Conservation (phyloP, 2,113 vertebrate species). For the Ictidomys tridecemlineatus region DNA sequence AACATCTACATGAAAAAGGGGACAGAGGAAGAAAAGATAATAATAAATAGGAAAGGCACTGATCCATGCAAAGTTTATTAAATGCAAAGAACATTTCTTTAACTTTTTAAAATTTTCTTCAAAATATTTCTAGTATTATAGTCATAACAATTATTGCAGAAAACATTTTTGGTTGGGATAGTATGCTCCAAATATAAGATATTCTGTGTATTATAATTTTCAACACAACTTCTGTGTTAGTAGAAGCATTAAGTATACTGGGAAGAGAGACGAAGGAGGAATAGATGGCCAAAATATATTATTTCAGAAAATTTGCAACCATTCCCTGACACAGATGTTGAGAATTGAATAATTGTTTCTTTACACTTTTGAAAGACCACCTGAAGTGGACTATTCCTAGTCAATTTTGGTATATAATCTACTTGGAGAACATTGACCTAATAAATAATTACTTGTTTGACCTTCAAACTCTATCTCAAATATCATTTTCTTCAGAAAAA, state of each 20-base stretch:
- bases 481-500: not conserved
- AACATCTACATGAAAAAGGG: not conserved
- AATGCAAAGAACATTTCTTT: not conserved
- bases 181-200: not conserved
- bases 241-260: not conserved
- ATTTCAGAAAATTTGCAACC: not conserved
- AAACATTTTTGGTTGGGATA: not conserved
- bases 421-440: not conserved
- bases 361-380: not conserved
- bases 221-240: not conserved
- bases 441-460: not conserved
- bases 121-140: not conserved
- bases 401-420: not conserved
- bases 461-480: slow-evolving; percentile 34
- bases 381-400: not conserved
- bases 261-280: not conserved
- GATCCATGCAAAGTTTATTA: not conserved
- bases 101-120: not conserved
- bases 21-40: not conserved
- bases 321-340: not conserved
- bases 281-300: not conserved
- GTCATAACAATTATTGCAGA: not conserved
- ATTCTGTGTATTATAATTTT: not conserved
- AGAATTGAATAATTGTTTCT: not conserved
- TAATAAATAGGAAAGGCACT: not conserved